phyloP scores from a whole-genome alignment of 1,140 invertebrate species.

The Heliconius hermathena region DNA sequence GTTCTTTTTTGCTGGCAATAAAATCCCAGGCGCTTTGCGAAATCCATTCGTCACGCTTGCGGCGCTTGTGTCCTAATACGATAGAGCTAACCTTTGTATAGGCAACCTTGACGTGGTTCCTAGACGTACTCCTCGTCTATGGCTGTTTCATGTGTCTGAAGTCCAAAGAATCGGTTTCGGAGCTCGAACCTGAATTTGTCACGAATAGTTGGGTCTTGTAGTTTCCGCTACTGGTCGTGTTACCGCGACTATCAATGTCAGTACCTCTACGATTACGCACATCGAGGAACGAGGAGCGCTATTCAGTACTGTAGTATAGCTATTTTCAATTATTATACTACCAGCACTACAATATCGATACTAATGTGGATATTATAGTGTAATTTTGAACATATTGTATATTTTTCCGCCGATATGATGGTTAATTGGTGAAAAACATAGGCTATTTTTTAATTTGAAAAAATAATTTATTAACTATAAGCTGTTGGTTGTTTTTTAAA shows the following conservation, averaged over 20 bases:
- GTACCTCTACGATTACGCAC: slow-evolving; percentile 37
- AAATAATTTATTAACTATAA: no score
- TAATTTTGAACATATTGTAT: no score
- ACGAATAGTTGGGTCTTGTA: background rate
- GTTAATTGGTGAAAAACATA: no score
- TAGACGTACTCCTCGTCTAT: background rate
- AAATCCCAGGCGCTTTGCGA: no score
- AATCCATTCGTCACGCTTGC: no score
- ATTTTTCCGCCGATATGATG: no score
- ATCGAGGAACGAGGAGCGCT: slow-evolving; percentile 30
- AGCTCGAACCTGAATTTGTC: slow-evolving; percentile 7
- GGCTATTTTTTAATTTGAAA: no score
- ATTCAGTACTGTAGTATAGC: slow-evolving; percentile 1
- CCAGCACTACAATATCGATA: no score
- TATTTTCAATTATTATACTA: no score
- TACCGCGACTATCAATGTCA: slow-evolving; percentile 38
- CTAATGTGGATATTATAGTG: no score
- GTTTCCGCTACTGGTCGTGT: slow-evolving; percentile 26
- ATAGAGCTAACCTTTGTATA: slow-evolving; percentile 29
- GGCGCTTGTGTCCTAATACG: slow-evolving; percentile 15
- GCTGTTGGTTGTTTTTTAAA: no score
- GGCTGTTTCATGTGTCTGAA: background rate
- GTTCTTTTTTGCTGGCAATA: no score
- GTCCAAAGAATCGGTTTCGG: slow-evolving; percentile 17
- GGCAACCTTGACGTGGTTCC: slow-evolving; percentile 29